Evolutionary conservation across 2,113 vertebrate species (phyloP), one percentile per base, ranked within the genome.

Genomic region (Pachyramphus minor): DNA sequence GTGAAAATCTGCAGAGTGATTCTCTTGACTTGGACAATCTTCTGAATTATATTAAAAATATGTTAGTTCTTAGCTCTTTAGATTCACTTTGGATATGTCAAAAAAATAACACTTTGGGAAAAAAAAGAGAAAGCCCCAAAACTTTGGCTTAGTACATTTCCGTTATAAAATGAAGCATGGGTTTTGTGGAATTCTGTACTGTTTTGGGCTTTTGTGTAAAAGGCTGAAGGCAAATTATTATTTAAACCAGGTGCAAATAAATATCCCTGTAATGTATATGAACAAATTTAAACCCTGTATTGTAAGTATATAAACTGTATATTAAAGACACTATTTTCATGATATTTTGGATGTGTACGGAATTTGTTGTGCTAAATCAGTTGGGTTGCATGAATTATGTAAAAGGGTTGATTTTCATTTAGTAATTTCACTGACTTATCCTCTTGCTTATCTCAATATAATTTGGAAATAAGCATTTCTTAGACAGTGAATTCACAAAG

Each of bases 301-400:
- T 97, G 97, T 97, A 97, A 96, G 95, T 95, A 84, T 95, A 86
- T 96, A 90, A 95, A 95, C 94, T 97, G 96, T 97, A 96, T 95
- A 97, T 97, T 97, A 97, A 97, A 97, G 95, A 97, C 90, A 95
- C 89, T 97, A 97, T 97, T 97, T 97, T 97, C 96, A 95, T 97
- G 96, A 92, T 96, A 97, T 56, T 92, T 97, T 45, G 69, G 60
- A 81, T 1, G 83, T 33, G 53, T 94, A 42, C 25, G 22, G 91
- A 83, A 62, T 86, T 66, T 86, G 31, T 94, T 92, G 77, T 66
- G 19, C 78, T 75, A 31, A 66, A 39, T 80, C 0, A 1, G 5
- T 60, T 4, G 25, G 53, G 76, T 77, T 76, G 72, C 45, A 33
- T 6, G 3, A 42, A 13, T 58, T 56, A 7, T 4, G 9, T 72